Evolutionary conservation across 1,140 invertebrate species (phyloP).

Genomic region (Danaus melanippus): DNA sequence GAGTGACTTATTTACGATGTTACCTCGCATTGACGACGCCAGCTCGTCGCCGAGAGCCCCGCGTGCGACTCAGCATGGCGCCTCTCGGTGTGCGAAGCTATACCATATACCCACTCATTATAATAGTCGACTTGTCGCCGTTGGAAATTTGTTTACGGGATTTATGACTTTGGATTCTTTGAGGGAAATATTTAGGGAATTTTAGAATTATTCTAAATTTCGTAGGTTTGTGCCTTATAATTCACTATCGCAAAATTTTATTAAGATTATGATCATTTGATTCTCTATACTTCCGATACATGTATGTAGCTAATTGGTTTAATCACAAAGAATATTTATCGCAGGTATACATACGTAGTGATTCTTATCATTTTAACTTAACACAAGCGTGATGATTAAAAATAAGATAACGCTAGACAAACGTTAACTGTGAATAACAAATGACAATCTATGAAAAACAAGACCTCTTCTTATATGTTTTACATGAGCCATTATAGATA

Average conservation of each 20-base stretch:
- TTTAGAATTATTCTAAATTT: too few species aligned
- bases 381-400: conserved; percentile 9
- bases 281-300: too few species aligned
- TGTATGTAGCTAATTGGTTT: too few species aligned
- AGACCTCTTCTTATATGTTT: conserved; percentile 19
- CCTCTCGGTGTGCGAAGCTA: conserved; percentile 46
- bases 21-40: conserved; percentile 19
- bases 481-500: conserved; percentile 22
- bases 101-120: conserved; percentile 22
- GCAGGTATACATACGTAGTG: too few species aligned
- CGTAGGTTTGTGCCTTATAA: too few species aligned
- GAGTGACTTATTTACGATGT: too few species aligned
- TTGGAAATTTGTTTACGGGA: conserved; percentile 17
- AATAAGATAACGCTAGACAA: conserved; percentile 16
- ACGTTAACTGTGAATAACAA: conserved; percentile 15
- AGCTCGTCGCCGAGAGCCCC: conserved; percentile 44
- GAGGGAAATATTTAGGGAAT: too few species aligned
- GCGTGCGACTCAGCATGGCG: conserved; percentile 52
- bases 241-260: too few species aligned
- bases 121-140: conserved; percentile 17
- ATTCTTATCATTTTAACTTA: neutral
- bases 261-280: too few species aligned
- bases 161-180: too few species aligned
- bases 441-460: conserved; percentile 21
- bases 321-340: too few species aligned